phyloP scores from a whole-genome alignment of 2,113 vertebrate genomes.

The Rhipidura dahli region DNA sequence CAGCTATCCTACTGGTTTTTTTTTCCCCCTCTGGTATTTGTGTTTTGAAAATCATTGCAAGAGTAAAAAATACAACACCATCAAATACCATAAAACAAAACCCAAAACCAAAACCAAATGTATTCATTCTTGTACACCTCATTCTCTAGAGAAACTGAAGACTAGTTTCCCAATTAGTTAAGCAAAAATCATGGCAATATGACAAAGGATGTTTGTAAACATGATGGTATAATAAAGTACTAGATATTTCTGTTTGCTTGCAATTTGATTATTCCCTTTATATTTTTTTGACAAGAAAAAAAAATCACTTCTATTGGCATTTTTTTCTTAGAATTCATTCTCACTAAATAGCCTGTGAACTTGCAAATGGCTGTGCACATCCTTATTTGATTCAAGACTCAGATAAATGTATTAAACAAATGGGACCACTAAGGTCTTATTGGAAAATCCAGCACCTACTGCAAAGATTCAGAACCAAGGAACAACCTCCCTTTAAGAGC shows the following conservation, averaged over 20 bases:
- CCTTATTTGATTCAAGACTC: slow-evolving; percentile 2
- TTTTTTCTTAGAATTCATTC: neutral
- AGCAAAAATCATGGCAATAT: neutral
- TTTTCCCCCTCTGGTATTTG: slow-evolving; percentile 9
- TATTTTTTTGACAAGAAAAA: neutral
- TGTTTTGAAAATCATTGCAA: slow-evolving; percentile 4
- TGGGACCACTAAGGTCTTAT: neutral
- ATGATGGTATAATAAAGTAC: neutral
- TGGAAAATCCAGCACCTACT: neutral
- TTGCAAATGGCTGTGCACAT: neutral
- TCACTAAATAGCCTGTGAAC: neutral
- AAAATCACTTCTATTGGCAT: neutral
- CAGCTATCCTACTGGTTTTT: neutral
- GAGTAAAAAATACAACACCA: neutral
- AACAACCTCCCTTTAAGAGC: neutral
- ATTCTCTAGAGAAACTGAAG: neutral
- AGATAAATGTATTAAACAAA: slow-evolving; percentile 45
- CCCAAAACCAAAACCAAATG: neutral
- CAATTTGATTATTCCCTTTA: neutral
- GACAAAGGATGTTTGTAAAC: neutral
- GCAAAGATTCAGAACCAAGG: neutral
- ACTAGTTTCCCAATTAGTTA: neutral
- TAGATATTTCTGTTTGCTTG: neutral
- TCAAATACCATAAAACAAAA: neutral
- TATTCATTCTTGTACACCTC: neutral